These are phyloP conservation scores for Drosophila melanocephala DNA, from an alignment of 2,888 invertebrate genomes.

Conservation along the genomic window DNA sequence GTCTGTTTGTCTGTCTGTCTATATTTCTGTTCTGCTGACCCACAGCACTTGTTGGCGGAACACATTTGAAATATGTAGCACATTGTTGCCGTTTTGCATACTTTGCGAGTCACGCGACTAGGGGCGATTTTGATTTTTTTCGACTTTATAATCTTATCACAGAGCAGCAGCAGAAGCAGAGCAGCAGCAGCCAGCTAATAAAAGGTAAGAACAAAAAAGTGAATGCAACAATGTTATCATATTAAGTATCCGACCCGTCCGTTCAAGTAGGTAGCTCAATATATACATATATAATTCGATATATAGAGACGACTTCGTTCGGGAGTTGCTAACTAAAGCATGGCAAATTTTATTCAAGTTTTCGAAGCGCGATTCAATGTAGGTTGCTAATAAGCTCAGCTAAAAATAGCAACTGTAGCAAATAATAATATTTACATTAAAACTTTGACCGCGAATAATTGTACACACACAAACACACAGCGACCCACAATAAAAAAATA, in stretches of 20 bases:
- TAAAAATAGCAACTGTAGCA: slow-evolving; percentile 58
- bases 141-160: slow-evolving; percentile 56
- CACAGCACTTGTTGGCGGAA: slow-evolving; percentile 37
- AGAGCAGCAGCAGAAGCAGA: slow-evolving; percentile 10
- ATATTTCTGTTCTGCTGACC: not conserved
- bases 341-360: slow-evolving; percentile 48
- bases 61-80: slow-evolving; percentile 20
- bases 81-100: slow-evolving; percentile 19
- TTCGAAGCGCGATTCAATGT: slow-evolving; percentile 53
- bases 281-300: not conserved
- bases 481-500: slow-evolving; percentile 12
- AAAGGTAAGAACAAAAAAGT: slow-evolving; percentile 3
- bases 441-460: slow-evolving; percentile 52
- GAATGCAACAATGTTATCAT: slow-evolving; percentile 44
- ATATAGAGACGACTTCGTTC: slow-evolving; percentile 16
- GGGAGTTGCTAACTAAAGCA: slow-evolving; percentile 70
- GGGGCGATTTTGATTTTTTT: slow-evolving; percentile 38
- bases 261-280: not conserved
- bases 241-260: slow-evolving; percentile 65
- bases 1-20: not conserved
- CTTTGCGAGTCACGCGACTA: slow-evolving; percentile 46
- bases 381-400: slow-evolving; percentile 60
- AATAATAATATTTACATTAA: slow-evolving; percentile 50
- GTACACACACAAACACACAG: slow-evolving; percentile 9
- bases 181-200: not conserved